phyloP scores from a whole-genome alignment of 1,140 invertebrate species.

The Drosophila rhopaloa region DNA sequence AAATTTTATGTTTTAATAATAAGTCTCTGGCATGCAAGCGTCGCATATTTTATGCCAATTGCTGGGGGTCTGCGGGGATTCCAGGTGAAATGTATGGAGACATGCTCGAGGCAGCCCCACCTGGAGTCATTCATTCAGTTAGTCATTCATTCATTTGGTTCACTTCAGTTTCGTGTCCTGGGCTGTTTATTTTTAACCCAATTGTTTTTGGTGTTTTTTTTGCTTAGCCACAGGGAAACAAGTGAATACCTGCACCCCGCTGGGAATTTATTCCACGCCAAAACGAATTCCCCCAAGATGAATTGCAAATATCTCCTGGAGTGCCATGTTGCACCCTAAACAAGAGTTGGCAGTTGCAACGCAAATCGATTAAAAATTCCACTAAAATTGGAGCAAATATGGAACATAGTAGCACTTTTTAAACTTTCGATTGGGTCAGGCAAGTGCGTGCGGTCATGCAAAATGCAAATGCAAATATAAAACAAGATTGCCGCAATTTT shows the following conservation, averaged over 20 bases:
- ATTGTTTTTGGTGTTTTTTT: conserved; percentile 16
- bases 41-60: conserved; percentile 79
- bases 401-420: background rate
- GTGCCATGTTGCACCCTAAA: conserved; percentile 5
- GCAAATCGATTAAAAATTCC: conserved; percentile 27
- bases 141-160: conserved; percentile 9
- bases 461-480: conserved; percentile 38
- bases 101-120: background rate
- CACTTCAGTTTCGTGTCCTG: conserved; percentile 24
- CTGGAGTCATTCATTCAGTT: conserved; percentile 29
- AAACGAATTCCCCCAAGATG: background rate
- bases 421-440: background rate
- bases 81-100: background rate
- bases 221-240: background rate
- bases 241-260: background rate
- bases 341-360: conserved; percentile 2
- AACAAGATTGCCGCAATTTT: conserved; percentile 21
- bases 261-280: background rate
- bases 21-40: conserved; percentile 78
- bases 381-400: conserved; percentile 1
- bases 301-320: conserved; percentile 1
- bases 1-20: conserved; percentile 83
- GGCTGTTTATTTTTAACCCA: conserved; percentile 49
- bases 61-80: conserved; percentile 20
- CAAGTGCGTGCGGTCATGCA: conserved; percentile 44